A percentile compares a stretch with the other conserved stretches of the same genome.
Conservation (phyloP, 2,797 vertebrate genomes). For the Aeoliscus strigatus region DNA sequence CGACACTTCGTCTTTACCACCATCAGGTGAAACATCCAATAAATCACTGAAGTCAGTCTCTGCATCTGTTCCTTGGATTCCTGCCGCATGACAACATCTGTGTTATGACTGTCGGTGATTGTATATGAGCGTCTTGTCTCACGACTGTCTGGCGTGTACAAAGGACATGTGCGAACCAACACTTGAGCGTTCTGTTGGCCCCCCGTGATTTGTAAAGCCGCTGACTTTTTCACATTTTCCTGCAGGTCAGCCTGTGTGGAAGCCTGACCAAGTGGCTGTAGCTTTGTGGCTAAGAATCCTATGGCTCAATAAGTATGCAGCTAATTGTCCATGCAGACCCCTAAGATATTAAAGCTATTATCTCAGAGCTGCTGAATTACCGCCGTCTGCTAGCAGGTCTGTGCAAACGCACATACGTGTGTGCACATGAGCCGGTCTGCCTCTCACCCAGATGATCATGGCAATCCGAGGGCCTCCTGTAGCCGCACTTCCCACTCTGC, state of each 20-base stretch:
- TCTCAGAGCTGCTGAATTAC: constrained; percentile 9
- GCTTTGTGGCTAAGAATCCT: constrained; percentile 17
- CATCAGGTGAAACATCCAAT: too few relatives aligned
- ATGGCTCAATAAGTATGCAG: constrained; percentile 15
- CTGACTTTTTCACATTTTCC: constrained; percentile 14
- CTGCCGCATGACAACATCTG: not conserved
- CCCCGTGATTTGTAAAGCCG: constrained; percentile 8
- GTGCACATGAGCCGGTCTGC: constrained; percentile 15
- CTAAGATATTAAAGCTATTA: constrained; percentile 32
- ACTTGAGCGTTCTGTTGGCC: not conserved
- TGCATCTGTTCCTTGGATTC: constrained; percentile 11
- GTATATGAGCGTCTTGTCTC: not conserved
- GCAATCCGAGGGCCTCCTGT: constrained; percentile 59
- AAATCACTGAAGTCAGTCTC: too few relatives aligned
- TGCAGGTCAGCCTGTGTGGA: constrained; percentile 31
- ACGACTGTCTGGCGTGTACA: not conserved
- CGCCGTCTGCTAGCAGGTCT: not conserved
- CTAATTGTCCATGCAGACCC: constrained; percentile 10
- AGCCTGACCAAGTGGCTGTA: constrained; percentile 4
- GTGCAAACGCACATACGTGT: not conserved
- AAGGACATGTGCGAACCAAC: not conserved
- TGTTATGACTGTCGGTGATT: too few relatives aligned
- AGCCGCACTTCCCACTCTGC: constrained; percentile 62
- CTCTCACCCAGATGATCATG: constrained; percentile 78
- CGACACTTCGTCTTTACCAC: too few relatives aligned